Conservation (phyloP, 2,888 invertebrate genomes). For the Hydraecia micacea region DNA sequence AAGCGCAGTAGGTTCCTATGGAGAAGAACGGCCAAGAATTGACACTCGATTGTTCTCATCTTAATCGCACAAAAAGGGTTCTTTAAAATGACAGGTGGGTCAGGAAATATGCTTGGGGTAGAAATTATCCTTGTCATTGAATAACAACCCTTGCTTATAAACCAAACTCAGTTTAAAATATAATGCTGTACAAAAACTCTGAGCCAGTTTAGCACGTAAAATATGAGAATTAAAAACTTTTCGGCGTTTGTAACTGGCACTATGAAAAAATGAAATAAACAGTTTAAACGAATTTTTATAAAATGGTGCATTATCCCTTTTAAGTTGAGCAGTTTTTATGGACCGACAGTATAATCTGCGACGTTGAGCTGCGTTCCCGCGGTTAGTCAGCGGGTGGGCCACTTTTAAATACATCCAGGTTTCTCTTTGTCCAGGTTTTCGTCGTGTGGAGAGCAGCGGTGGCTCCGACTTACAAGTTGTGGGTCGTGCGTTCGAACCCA, state of each 20-base stretch:
- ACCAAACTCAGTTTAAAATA: not conserved
- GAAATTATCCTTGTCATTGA: not conserved
- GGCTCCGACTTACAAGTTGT: no score
- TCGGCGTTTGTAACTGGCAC: constrained; percentile 26
- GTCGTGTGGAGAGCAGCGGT: no score
- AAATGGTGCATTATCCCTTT: constrained; percentile 7
- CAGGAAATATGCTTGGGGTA: not conserved
- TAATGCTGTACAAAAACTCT: not conserved
- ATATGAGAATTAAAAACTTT: constrained; percentile 40
- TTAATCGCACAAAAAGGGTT: not conserved
- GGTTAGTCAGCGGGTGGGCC: no score
- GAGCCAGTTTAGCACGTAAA: constrained; percentile 18
- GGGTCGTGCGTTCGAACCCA: no score
- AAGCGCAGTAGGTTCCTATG: not conserved
- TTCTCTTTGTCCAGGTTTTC: no score
- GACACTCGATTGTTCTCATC: not conserved
- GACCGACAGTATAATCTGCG: constrained; percentile 1
- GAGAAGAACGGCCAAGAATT: not conserved
- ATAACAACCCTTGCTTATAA: not conserved
- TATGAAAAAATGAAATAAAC: constrained; percentile 20
- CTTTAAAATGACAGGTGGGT: not conserved
- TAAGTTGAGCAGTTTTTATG: constrained; percentile 15
- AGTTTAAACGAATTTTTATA: constrained; percentile 19
- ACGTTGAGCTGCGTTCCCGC: not conserved
- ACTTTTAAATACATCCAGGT: not conserved